Evolutionary conservation across 2,797 vertebrate genomes (phyloP).

Genomic region (Scolopax rusticola): DNA sequence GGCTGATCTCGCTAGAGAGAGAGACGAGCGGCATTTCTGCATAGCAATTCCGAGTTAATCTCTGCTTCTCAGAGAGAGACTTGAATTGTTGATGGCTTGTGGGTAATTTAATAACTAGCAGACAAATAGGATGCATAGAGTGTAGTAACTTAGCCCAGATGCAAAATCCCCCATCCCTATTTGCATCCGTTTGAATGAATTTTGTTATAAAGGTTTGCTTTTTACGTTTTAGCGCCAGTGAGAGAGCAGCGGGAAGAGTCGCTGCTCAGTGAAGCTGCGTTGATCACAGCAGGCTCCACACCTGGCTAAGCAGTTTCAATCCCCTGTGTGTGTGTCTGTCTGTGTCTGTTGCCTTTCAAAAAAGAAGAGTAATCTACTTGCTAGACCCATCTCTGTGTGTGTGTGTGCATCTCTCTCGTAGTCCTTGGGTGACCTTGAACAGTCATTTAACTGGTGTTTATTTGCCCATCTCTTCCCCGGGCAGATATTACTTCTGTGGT

Average conservation of each 20-base stretch:
- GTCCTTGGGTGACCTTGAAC: slow-evolving; percentile 66
- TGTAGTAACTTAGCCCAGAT: slow-evolving; percentile 65
- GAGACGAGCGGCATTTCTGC: slow-evolving; percentile 54
- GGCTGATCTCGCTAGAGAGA: slow-evolving; percentile 31
- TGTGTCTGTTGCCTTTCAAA: slow-evolving; percentile 46
- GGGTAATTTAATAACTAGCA: slow-evolving; percentile 75
- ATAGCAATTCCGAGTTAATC: slow-evolving; percentile 72
- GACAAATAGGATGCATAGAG: slow-evolving; percentile 60
- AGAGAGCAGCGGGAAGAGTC: neutral
- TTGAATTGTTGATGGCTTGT: slow-evolving; percentile 65
- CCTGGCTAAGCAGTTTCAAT: slow-evolving; percentile 71
- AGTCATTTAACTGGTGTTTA: slow-evolving; percentile 50
- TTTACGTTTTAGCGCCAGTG: slow-evolving; percentile 16
- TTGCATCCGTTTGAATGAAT: slow-evolving; percentile 62
- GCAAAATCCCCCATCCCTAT: slow-evolving; percentile 50
- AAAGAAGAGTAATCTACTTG: slow-evolving; percentile 47
- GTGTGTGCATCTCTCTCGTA: neutral
- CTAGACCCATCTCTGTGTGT: neutral
- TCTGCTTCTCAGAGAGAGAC: slow-evolving; percentile 57
- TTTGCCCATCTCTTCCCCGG: slow-evolving; percentile 33
- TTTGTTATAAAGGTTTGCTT: slow-evolving; percentile 33
- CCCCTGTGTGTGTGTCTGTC: neutral
- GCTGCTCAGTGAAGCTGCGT: slow-evolving; percentile 53
- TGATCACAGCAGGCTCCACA: slow-evolving; percentile 69
- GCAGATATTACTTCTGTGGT: slow-evolving; percentile 47